These are phyloP conservation scores for Philantomba maxwellii DNA, from an alignment of 2,113 vertebrate genomes.

Conservation along the genomic window DNA sequence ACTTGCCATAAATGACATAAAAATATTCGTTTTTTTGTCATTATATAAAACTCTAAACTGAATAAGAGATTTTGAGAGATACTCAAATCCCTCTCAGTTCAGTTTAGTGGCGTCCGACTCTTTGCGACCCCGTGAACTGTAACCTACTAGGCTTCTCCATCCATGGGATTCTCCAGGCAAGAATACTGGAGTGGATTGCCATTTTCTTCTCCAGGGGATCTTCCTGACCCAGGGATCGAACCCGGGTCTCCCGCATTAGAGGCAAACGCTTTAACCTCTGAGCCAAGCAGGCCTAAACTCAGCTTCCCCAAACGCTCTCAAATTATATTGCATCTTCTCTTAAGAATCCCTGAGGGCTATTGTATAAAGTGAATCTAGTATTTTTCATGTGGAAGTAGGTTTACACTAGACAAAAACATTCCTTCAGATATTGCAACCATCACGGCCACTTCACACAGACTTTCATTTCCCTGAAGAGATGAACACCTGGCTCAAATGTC, in stretches of 20 bases:
- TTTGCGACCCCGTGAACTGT: too few species aligned
- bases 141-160: too few species aligned
- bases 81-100: too few species aligned
- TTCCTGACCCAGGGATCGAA: too few species aligned
- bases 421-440: neutral
- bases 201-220: too few species aligned
- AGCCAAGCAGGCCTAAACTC: neutral
- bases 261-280: too few species aligned
- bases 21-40: neutral
- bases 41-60: constrained; percentile 1
- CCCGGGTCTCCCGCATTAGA: too few species aligned
- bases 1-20: neutral
- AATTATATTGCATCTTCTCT: neutral
- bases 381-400: neutral
- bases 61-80: neutral
- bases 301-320: neutral
- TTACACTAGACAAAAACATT: neutral
- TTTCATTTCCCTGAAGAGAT: constrained; percentile 11
- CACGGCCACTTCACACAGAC: neutral
- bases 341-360: neutral
- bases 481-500: constrained; percentile 1
- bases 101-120: too few species aligned
- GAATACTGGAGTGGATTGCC: too few species aligned
- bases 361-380: neutral
- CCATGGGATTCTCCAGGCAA: too few species aligned